phyloP scores from a whole-genome alignment of 2,113 vertebrate genomes.

The Syrrhaptes paradoxus region DNA sequence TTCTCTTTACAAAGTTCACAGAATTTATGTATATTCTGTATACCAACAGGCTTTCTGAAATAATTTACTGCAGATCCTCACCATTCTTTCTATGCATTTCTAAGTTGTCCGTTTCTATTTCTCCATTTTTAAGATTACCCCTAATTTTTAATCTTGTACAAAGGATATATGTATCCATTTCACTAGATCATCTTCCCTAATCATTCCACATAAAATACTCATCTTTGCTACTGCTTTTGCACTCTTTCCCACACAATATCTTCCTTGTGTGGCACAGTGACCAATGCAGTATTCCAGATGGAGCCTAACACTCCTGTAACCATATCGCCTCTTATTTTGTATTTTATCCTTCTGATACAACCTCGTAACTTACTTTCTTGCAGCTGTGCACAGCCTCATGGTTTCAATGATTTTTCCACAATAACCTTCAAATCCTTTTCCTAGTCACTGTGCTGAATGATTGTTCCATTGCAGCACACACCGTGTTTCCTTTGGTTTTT shows the following conservation, averaged over 20 bases:
- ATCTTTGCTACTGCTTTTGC: neutral
- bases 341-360: constrained; percentile 73
- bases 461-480: constrained; percentile 69
- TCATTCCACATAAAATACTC: neutral
- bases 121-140: neutral
- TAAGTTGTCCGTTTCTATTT: neutral
- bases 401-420: constrained; percentile 83
- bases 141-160: neutral
- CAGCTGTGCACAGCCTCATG: constrained; percentile 79
- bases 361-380: constrained; percentile 77
- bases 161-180: neutral
- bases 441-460: constrained; percentile 81
- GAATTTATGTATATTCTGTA: neutral
- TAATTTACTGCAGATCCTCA: neutral
- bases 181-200: neutral
- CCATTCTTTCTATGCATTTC: neutral
- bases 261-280: constrained; percentile 43
- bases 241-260: neutral
- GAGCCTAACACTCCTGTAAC: constrained; percentile 64
- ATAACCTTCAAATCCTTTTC: constrained; percentile 81
- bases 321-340: constrained; percentile 71
- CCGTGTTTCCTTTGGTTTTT: constrained; percentile 70
- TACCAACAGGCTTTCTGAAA: neutral
- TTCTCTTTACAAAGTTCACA: neutral
- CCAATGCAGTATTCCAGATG: constrained; percentile 60